phyloP scores from a whole-genome alignment of 2,888 invertebrate genomes.

The Mesoligia furuncula region DNA sequence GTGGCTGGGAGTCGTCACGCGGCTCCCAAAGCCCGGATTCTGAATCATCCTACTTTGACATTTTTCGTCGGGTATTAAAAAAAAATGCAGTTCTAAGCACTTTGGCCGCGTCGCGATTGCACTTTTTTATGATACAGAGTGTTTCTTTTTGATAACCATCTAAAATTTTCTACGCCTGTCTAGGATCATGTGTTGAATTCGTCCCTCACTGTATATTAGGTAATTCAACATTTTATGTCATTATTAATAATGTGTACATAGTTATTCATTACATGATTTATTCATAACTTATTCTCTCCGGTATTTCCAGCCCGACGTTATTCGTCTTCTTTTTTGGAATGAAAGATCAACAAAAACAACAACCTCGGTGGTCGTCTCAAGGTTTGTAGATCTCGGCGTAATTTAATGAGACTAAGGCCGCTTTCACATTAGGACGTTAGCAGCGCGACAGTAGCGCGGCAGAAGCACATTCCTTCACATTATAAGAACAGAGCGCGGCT shows the following conservation, averaged over 20 bases:
- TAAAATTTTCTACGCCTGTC: too few species aligned
- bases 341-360: constrained; percentile 21
- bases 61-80: neutral
- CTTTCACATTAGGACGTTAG: too few species aligned
- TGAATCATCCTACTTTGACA: neutral
- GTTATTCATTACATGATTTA: constrained; percentile 47
- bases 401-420: constrained; percentile 40
- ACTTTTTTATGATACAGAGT: too few species aligned
- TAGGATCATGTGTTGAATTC: neutral
- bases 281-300: constrained; percentile 14
- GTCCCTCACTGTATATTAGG: too few species aligned
- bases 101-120: too few species aligned
- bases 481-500: too few species aligned
- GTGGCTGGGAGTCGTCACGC: too few species aligned
- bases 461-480: too few species aligned
- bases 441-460: too few species aligned
- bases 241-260: constrained; percentile 10
- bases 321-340: neutral
- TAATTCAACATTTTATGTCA: neutral
- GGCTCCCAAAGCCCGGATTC: too few species aligned
- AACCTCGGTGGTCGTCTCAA: neutral
- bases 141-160: too few species aligned
- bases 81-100: too few species aligned
- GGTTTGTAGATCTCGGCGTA: neutral
- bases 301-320: neutral